Percentiles rank a stretch among this genome's conserved stretches.
phyloP scores from a whole-genome alignment of 1,140 invertebrate genomes.

The Ceratosolen fusciceps region DNA sequence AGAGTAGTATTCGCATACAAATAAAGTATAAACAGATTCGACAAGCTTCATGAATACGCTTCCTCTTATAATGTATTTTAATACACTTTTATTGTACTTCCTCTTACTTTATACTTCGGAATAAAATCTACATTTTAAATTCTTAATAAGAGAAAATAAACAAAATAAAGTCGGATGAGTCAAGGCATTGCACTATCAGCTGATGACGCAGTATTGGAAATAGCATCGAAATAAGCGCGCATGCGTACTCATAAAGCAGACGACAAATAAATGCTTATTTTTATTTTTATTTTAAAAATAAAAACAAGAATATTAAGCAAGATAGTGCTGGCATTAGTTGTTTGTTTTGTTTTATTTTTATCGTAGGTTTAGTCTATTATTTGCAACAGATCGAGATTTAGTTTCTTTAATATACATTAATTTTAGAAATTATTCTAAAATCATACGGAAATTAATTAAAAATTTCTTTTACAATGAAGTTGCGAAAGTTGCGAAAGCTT shows the following conservation, averaged over 20 bases:
- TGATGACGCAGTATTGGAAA: constrained; percentile 43
- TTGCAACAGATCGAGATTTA: too few species aligned
- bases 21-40: neutral
- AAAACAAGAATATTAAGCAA: too few species aligned
- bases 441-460: too few species aligned
- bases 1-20: neutral
- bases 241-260: constrained; percentile 43
- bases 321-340: too few species aligned
- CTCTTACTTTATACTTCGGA: neutral
- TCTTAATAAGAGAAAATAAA: neutral
- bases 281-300: too few species aligned
- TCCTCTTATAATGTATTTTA: neutral
- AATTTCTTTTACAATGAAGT: too few species aligned
- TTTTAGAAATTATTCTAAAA: too few species aligned
- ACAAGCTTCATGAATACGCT: neutral
- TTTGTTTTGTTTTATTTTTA: too few species aligned
- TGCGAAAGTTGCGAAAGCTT: too few species aligned
- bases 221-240: constrained; percentile 45
- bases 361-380: too few species aligned
- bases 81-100: neutral
- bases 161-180: constrained; percentile 2
- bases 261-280: neutral
- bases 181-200: constrained; percentile 47
- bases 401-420: too few species aligned
- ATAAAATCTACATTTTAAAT: constrained; percentile 16